Evolutionary conservation across 2,797 vertebrate species (phyloP).

Genomic region (Scyliorhinus canicula): DNA sequence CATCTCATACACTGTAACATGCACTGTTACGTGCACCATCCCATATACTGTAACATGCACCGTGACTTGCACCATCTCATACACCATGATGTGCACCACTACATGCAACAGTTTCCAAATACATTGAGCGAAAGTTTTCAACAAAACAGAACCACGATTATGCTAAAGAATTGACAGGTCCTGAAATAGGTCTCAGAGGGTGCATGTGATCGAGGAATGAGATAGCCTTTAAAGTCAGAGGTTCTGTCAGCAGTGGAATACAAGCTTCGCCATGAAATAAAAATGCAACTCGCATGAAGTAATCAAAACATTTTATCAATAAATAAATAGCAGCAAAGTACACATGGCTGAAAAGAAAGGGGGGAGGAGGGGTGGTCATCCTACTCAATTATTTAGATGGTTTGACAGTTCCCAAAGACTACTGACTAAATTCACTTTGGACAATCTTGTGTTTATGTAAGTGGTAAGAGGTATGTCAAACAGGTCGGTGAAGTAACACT

Average conservation of each 20-base stretch:
- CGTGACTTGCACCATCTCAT: neutral
- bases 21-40: neutral
- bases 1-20: neutral
- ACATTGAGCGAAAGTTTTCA: neutral
- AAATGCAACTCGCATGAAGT: neutral
- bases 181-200: neutral
- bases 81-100: too few relatives aligned
- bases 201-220: neutral
- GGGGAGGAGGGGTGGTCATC: neutral
- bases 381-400: neutral
- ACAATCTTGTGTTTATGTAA: slow-evolving; percentile 65
- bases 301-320: neutral
- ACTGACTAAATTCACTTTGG: slow-evolving; percentile 64
- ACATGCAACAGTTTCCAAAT: too few relatives aligned
- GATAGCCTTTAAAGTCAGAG: neutral
- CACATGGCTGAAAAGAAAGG: neutral
- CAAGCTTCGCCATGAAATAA: neutral
- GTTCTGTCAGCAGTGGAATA: neutral
- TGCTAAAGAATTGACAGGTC: neutral
- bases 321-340: neutral
- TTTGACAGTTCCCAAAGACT: slow-evolving; percentile 51
- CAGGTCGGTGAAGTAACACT: slow-evolving; percentile 64
- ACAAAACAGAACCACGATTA: neutral
- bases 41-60: neutral
- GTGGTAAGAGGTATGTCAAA: slow-evolving; percentile 60